A percentile compares a stretch with the other conserved stretches of the same genome.
Evolutionary conservation across 2,888 invertebrate species (phyloP).

Genomic region (Amphipyra tragopoginis): DNA sequence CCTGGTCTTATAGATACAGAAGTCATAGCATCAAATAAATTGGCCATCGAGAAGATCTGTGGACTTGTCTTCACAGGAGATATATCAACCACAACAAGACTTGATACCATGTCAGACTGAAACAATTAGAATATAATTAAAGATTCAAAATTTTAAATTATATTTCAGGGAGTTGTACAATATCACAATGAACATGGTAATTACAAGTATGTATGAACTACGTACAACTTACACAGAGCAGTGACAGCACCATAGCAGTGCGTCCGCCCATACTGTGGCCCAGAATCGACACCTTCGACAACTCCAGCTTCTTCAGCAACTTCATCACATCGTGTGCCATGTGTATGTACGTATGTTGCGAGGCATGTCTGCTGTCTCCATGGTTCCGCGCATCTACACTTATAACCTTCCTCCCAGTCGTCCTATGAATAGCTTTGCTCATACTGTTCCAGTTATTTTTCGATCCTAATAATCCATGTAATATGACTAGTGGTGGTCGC

Average conservation of each 20-base stretch:
- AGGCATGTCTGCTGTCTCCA: slow-evolving; percentile 96
- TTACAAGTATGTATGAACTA: slow-evolving; percentile 58
- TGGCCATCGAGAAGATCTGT: slow-evolving; percentile 90
- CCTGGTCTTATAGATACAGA: slow-evolving; percentile 90
- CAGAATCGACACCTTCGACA: slow-evolving; percentile 92
- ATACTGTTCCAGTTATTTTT: slow-evolving; percentile 98
- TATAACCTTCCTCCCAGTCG: slow-evolving; percentile 93
- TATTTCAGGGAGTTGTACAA: not conserved
- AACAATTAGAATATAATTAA: slow-evolving; percentile 58
- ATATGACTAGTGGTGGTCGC: slow-evolving; percentile 93
- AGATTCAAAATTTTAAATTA: not conserved
- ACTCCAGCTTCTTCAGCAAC: slow-evolving; percentile 91
- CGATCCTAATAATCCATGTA: slow-evolving; percentile 97
- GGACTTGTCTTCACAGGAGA: slow-evolving; percentile 92
- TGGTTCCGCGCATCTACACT: slow-evolving; percentile 98
- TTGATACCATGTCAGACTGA: slow-evolving; percentile 91
- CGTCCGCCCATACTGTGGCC: slow-evolving; percentile 99
- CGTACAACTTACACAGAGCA: slow-evolving; percentile 90
- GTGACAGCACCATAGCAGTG: slow-evolving; percentile 95
- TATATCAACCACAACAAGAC: slow-evolving; percentile 93
- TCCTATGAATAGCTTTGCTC: slow-evolving; percentile 93
- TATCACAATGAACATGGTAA: slow-evolving; percentile 1
- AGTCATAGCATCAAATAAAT: slow-evolving; percentile 92
- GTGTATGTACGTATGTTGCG: slow-evolving; percentile 93
- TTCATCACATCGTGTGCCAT: slow-evolving; percentile 91